phyloP scores from a whole-genome alignment of 2,888 invertebrate genomes.

The Diadegma fenestrale region DNA sequence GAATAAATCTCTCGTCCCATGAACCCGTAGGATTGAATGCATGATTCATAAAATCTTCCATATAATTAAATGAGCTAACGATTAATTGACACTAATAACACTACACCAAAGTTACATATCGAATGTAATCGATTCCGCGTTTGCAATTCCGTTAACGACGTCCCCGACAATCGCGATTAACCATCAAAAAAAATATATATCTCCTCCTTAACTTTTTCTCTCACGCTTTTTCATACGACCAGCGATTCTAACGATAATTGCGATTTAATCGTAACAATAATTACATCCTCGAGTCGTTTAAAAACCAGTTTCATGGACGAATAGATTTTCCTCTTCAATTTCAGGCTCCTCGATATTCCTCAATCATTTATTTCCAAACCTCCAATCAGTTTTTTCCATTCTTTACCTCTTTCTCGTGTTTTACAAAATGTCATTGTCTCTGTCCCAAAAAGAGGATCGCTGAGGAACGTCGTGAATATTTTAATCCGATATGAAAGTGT shows the following conservation, averaged over 20 bases:
- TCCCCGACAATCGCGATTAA: conserved; percentile 57
- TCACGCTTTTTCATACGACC: not conserved
- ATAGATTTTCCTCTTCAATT: not conserved
- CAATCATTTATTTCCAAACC: conserved; percentile 15
- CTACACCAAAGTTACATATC: conserved; percentile 38
- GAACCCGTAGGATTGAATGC: conserved; percentile 1
- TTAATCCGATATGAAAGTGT: not conserved
- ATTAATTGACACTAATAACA: conserved; percentile 60
- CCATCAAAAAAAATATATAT: conserved; percentile 50
- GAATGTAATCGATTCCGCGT: conserved; percentile 40
- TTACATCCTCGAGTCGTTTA: conserved; percentile 23
- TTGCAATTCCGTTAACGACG: conserved; percentile 54
- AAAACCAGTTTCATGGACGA: conserved; percentile 5
- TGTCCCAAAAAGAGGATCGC: not conserved
- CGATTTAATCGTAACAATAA: conserved; percentile 30
- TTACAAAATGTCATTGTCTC: conserved; percentile 12
- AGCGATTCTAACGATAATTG: conserved; percentile 16
- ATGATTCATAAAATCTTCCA: conserved; percentile 61
- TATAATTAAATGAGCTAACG: conserved; percentile 46
- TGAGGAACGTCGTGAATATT: not conserved
- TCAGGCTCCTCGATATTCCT: not conserved
- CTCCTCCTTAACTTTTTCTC: conserved; percentile 25
- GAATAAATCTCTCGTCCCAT: conserved; percentile 12
- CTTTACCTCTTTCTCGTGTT: not conserved
- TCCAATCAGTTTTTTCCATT: not conserved